Evolutionary conservation across 2,888 invertebrate genomes (phyloP).

Genomic region (Tillus elongatus): DNA sequence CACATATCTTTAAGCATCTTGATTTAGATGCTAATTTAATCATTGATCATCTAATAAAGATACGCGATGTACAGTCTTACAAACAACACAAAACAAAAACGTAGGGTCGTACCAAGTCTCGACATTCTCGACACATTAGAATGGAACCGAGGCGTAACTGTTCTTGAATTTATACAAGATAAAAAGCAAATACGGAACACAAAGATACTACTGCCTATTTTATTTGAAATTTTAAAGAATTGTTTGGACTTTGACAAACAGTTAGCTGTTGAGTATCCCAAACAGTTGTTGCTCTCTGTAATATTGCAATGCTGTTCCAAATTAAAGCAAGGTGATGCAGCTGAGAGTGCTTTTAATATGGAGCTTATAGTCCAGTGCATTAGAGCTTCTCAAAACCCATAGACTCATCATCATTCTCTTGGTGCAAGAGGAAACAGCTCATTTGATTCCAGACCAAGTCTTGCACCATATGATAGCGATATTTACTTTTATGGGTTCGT

Average conservation of each 20-base stretch:
- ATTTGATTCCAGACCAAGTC: conserved; percentile 72
- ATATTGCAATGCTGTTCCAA: conserved; percentile 64
- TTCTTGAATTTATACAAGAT: conserved; percentile 76
- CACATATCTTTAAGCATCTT: conserved; percentile 57
- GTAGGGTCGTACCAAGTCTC: conserved; percentile 50
- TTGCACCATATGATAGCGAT: conserved; percentile 91
- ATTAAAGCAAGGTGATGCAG: conserved; percentile 44
- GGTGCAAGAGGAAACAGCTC: conserved; percentile 72
- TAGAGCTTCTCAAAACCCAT: conserved; percentile 83
- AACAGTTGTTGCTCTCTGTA: conserved; percentile 73
- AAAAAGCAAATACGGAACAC: conserved; percentile 69
- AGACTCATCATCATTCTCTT: conserved; percentile 94
- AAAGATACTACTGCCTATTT: conserved; percentile 56
- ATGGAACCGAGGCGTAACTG: conserved; percentile 72
- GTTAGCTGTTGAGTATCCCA: conserved; percentile 75
- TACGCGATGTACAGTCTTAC: conserved; percentile 46
- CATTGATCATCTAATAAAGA: conserved; percentile 48
- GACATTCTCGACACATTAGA: conserved; percentile 54
- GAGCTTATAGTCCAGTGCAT: conserved; percentile 82
- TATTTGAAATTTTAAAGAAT: conserved; percentile 71
- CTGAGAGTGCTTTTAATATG: conserved; percentile 51
- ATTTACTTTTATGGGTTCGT: conserved; percentile 96
- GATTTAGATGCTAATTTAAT: conserved; percentile 54
- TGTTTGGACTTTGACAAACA: conserved; percentile 76
- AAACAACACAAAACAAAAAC: conserved; percentile 41